Evolutionary conservation across 2,113 vertebrate species (phyloP).

Genomic region (Pteronura brasiliensis): DNA sequence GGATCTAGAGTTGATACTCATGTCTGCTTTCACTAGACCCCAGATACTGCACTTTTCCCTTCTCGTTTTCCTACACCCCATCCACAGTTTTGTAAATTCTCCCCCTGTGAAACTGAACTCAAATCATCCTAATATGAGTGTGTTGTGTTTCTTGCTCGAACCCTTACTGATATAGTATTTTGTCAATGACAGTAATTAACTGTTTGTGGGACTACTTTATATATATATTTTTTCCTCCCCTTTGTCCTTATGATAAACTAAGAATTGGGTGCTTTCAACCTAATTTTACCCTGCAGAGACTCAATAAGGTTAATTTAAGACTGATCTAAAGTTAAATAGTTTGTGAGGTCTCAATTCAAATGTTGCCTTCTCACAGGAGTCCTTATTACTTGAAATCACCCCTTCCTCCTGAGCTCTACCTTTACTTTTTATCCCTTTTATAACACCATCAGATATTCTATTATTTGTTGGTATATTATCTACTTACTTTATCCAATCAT

Average conservation of each 20-base stretch:
- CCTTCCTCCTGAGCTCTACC: background rate
- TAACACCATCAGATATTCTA: background rate
- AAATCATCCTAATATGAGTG: background rate
- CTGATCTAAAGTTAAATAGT: background rate
- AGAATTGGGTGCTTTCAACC: background rate
- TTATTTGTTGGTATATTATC: background rate
- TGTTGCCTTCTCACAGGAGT: background rate
- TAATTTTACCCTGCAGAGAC: background rate
- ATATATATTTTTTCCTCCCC: background rate
- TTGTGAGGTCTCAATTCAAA: background rate
- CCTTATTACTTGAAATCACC: background rate
- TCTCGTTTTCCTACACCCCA: background rate
- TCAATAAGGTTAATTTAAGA: background rate
- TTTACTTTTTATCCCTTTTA: background rate
- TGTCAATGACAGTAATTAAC: background rate
- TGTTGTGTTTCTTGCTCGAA: background rate
- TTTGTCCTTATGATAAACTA: background rate
- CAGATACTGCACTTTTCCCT: background rate
- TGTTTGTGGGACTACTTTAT: background rate
- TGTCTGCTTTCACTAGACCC: background rate
- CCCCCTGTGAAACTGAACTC: background rate
- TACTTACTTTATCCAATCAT: background rate
- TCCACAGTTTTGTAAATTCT: background rate
- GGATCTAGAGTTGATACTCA: background rate
- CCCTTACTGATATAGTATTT: background rate